Base-by-base conservation (phyloP, 2,797 vertebrate species). In the Brotula barbata region DNA sequence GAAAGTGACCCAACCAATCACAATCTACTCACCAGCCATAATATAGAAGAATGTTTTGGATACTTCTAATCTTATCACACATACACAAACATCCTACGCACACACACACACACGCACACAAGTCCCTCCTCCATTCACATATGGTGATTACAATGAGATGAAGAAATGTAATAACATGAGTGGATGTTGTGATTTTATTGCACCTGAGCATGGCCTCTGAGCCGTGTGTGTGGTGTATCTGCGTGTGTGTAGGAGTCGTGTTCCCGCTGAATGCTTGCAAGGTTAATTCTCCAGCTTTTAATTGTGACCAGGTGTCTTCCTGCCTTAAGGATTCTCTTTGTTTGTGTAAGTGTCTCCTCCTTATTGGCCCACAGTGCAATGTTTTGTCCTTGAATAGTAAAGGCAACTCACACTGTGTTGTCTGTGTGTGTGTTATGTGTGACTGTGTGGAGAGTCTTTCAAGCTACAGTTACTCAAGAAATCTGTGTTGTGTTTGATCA, bases 31-130 rank as follows among this genome's bases (percentile, higher is more conserved):
- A 73, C 62, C 56, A 63, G 78, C 79, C 49, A 51, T 71, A 75
- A 76, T 85, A 76, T 76, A 83, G 73, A 85, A 85, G 80, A 85
- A 85, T 84, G 81, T 82, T 79, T 76, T 67, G 71, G 43, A 66
- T 69, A 71, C 85, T 86, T 86, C 61, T 82, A 82, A 84, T 87
- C 83, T 87, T 74, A 64, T 73, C 70, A 44, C 71, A 53, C 44
- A 40, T 62, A 67, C 12, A 61, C 66, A 75, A 71, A 63, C 64
- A 34, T n/a, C n/a, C n/a, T n/a, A n/a, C 44, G 20, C 62, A 58
- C 65, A 58, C 8, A 9, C 14, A 37, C 7, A 54, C 52, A 40
- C 44, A 34, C 21, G 51, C 9, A 15, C 50, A 51, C 20, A 28
- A 3, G 43, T 4, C 43, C 22, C 43, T 22, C 43, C 19, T 28